Percentiles rank a stretch among this genome's conserved stretches.
Evolutionary conservation across 2,113 vertebrate genomes (phyloP).

Genomic region (Calonectris borealis): DNA sequence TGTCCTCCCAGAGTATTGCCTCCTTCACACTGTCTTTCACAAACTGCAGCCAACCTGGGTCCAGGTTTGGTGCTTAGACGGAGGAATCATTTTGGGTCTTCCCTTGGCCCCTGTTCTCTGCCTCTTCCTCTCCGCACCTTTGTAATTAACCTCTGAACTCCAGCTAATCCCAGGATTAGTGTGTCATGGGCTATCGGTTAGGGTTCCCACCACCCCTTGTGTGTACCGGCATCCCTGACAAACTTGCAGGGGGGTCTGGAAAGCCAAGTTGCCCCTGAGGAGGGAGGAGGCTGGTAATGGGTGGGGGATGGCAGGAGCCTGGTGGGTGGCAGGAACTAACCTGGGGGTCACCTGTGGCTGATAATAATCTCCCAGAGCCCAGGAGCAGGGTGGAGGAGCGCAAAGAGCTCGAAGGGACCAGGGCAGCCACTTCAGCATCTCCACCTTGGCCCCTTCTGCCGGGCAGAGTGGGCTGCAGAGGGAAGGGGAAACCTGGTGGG

Average conservation of each 20-base stretch:
- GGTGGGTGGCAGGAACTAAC: neutral
- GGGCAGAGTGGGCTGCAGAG: neutral
- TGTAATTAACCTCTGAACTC: conserved; percentile 58
- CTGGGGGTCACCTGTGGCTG: neutral
- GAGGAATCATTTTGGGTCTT: neutral
- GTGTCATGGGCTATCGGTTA: neutral
- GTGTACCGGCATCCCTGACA: neutral
- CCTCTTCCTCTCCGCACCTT: conserved; percentile 31
- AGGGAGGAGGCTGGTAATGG: neutral
- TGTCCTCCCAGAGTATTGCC: neutral
- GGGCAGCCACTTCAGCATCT: neutral
- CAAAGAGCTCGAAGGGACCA: neutral
- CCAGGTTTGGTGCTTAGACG: neutral
- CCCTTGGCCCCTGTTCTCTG: neutral
- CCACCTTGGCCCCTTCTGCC: neutral
- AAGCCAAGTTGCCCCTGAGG: neutral
- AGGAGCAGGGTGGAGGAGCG: neutral
- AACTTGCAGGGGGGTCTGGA: neutral
- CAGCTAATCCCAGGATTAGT: conserved; percentile 27
- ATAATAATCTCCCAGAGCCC: neutral
- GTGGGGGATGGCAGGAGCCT: neutral
- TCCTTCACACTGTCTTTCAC: neutral
- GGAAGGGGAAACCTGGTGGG: neutral
- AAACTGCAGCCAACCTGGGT: neutral
- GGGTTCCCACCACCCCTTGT: neutral